Evolutionary conservation across 2,888 invertebrate species (phyloP).

Genomic region (Lepidocyrtinus sp.): DNA sequence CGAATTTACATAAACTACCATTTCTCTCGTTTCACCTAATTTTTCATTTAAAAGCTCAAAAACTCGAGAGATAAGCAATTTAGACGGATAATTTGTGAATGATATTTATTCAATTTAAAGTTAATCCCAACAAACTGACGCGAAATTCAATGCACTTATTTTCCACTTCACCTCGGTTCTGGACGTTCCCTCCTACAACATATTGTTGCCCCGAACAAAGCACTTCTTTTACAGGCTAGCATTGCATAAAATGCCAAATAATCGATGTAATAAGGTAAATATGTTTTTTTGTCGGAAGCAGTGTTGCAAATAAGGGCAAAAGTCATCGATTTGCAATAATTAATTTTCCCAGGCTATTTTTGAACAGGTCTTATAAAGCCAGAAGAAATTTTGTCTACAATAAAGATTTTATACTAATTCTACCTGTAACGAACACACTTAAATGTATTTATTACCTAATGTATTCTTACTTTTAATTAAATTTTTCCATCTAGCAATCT

Average conservation of each 20-base stretch:
- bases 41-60: not conserved
- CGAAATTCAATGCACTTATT: not conserved
- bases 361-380: too few relatives aligned
- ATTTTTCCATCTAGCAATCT: not conserved
- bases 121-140: not conserved
- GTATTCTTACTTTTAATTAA: not conserved
- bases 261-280: not conserved
- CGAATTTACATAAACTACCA: too few relatives aligned
- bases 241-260: not conserved
- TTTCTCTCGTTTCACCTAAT: not conserved
- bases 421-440: too few relatives aligned
- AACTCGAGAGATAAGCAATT: not conserved
- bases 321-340: too few relatives aligned
- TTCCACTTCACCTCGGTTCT: not conserved
- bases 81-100: constrained; percentile 1
- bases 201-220: not conserved
- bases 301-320: not conserved
- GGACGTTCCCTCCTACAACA: not conserved
- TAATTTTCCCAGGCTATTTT: too few relatives aligned
- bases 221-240: not conserved
- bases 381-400: too few relatives aligned
- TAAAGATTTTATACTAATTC: too few relatives aligned
- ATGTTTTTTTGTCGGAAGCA: not conserved
- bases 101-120: not conserved
- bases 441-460: too few relatives aligned